Percentiles rank a stretch among this genome's conserved stretches.
These are phyloP conservation scores for Engraulis encrasicolus DNA, from an alignment of 2,113 vertebrate species.

Conservation along the genomic window DNA sequence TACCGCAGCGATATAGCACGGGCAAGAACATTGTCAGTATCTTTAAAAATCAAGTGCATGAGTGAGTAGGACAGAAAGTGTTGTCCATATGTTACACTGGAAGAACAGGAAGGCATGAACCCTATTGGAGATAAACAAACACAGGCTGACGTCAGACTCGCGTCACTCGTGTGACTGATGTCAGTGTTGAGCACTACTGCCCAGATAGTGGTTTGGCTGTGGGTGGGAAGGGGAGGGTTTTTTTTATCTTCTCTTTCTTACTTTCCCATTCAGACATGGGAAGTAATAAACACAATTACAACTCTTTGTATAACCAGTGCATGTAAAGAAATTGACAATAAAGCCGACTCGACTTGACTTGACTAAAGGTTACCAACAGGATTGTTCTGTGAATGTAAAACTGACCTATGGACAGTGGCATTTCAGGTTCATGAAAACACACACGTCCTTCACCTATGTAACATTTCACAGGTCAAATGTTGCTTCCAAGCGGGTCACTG, in stretches of 20 bases:
- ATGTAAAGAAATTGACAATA: too few species aligned
- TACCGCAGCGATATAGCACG: too few species aligned
- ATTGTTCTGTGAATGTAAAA: too few species aligned
- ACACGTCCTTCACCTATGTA: neutral
- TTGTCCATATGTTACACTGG: neutral
- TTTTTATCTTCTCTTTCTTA: too few species aligned
- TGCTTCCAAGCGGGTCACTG: neutral
- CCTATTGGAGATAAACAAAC: neutral
- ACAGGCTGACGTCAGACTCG: neutral
- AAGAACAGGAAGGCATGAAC: neutral
- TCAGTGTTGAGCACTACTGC: neutral
- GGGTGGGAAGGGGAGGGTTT: too few species aligned
- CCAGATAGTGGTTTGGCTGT: neutral
- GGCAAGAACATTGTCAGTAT: neutral
- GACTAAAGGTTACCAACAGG: neutral
- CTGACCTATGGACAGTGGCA: too few species aligned
- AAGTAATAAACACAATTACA: neutral
- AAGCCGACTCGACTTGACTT: neutral
- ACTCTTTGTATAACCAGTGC: too few species aligned
- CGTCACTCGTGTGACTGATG: neutral
- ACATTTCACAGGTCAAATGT: neutral
- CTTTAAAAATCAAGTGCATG: neutral
- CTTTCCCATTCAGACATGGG: neutral
- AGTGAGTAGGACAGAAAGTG: neutral
- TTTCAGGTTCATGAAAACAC: too few species aligned